Base-by-base conservation (phyloP, 2,797 vertebrate genomes). In the Amniataba percoides region DNA sequence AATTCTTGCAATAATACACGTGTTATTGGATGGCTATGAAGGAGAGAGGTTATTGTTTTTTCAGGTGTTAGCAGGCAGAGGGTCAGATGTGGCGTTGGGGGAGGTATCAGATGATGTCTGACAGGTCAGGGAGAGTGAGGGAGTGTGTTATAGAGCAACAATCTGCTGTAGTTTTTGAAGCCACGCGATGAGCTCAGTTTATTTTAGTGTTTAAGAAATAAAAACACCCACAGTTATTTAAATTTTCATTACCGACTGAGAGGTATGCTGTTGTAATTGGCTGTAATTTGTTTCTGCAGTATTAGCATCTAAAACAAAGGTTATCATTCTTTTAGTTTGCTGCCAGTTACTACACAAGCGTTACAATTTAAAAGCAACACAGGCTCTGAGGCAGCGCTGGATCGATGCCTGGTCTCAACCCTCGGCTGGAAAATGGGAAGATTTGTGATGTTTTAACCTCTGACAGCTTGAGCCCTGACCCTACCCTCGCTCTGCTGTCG, bases 51-150 rank as follows among this genome's bases (percentile, higher is more conserved):
- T 71, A 59, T 59, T 95, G 92, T 96, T 95, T 83, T 90, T 89
- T 87, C 95, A 95, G 95, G 91, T 94, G 94, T 79, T 18, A 66
- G 86, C 67, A 55, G 75, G 74, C 64, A 45, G 77, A 72, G 77
- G 83, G 71, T 78, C 67, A 43, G 87, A 73, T 55, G 27, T 46
- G 56, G n/a, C 9, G 3, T 68, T 8, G 71, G 80, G 64, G 84
- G 78, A 77, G 87, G 87, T 88, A 89, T 92, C 81, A 3, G 65
- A 74, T 93, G 84, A 89, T 90, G 90, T 88, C 76, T 87, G 83
- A 87, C 78, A 80, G 74, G 83, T 87, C 71, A 62, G 72, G 34
- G 34, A 56, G 64, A 11, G 39, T 3, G 63, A 65, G 59, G 16
- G 74, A 65, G 57, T 12, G 52, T 51, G 56, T 66, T 72, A 63